Evolutionary conservation across 2,113 vertebrate species (phyloP), one percentile per base, ranked within the genome.

Genomic region (Brevimyrus niger): DNA sequence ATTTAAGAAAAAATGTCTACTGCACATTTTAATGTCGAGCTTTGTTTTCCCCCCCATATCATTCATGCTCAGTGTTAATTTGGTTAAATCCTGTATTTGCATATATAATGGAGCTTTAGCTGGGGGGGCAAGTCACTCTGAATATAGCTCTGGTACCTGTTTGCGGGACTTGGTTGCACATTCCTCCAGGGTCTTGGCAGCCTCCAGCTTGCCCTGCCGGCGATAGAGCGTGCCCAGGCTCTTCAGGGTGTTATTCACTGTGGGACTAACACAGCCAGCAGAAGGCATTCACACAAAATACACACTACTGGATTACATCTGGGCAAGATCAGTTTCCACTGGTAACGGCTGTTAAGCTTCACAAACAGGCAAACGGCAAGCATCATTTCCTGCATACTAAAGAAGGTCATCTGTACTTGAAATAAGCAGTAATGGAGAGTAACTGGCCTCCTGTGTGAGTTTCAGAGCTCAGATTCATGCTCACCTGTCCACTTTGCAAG

Each of bases 401-500:
- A 84, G 82, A 23, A 42, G 31, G 5, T n/a, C 1, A 17, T 76
- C 1, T 46, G 76, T 44, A 44, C 76, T 13, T 82, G 38, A 82
- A 21, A 44, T 47, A 47, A 42, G 47, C n/a, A 53, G 50, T 53
- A 15, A 51, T 13, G 61, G n/a, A 65, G n/a, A 65, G n/a, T 69
- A 27, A 69, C 23, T 65, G 58, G 58, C n/a, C 58, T 11, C 58
- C 58, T 10, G n/a, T n/a, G 23, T 0, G 3, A 31, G 27, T 31
- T 27, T 65, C 58, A n/a, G 61, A 31, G 61, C n/a, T 31, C 61
- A 69, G 61, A 3, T 76, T 27, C 3, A 13, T 6, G 50, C 93
- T 94, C 86, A 98, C 97, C 97, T 97, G 96, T 97, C 97, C 87
- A 97, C 97, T 90, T 97, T 98, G 90, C 97, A 98, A 91, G 97